These are phyloP conservation scores for Prochilodus magdalenae DNA, from an alignment of 2,113 vertebrate genomes.

Conservation along the genomic window DNA sequence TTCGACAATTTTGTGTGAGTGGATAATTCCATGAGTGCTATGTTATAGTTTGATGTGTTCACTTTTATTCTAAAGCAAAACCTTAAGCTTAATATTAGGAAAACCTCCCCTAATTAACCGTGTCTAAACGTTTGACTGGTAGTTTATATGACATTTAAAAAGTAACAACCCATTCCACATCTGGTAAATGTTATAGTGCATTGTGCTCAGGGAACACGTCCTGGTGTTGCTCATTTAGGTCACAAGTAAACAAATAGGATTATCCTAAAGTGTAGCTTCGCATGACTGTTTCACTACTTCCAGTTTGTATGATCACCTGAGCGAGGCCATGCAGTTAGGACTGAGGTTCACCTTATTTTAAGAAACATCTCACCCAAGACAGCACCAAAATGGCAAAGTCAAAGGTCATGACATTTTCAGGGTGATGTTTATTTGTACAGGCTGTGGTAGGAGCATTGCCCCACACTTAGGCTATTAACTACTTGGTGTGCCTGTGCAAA, in stretches of 20 bases:
- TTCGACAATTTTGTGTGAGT: too few relatives aligned
- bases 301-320: neutral
- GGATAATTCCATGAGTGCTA: too few relatives aligned
- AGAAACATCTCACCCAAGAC: conserved; percentile 32
- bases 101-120: too few relatives aligned
- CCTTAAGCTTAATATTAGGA: too few relatives aligned
- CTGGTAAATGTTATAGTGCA: neutral
- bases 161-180: too few relatives aligned
- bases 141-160: too few relatives aligned
- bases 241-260: neutral
- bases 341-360: neutral
- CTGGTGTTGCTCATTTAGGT: neutral
- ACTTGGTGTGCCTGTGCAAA: conserved; percentile 55
- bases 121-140: too few relatives aligned
- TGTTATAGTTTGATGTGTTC: too few relatives aligned
- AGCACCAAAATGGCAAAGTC: conserved; percentile 10
- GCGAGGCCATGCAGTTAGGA: neutral
- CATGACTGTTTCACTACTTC: neutral
- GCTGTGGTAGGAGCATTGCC: conserved; percentile 43
- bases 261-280: neutral
- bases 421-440: conserved; percentile 62
- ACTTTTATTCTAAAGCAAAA: too few relatives aligned
- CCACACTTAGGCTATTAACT: conserved; percentile 57
- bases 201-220: neutral
- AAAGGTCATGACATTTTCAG: conserved; percentile 54